These are phyloP conservation scores for Eueremaeus valkanovi DNA, from an alignment of 2,888 invertebrate genomes.

Conservation along the genomic window DNA sequence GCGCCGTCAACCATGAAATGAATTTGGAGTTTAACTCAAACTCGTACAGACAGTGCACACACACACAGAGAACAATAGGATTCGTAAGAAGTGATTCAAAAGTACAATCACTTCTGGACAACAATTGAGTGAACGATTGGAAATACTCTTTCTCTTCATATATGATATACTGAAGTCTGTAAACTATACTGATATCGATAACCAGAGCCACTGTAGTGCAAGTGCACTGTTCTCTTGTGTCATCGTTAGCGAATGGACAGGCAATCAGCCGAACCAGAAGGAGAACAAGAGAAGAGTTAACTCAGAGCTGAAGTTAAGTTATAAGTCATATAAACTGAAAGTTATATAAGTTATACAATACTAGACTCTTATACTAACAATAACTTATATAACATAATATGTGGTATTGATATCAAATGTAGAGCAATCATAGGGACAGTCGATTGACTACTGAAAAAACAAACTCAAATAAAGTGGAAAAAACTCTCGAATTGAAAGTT, in stretches of 20 bases:
- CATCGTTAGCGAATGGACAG: background rate
- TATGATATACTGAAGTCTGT: constrained; percentile 8
- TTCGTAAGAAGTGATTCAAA: background rate
- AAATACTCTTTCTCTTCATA: background rate
- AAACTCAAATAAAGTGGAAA: background rate
- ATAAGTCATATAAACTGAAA: background rate
- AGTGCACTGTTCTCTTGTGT: constrained; percentile 5
- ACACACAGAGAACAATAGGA: constrained; percentile 4
- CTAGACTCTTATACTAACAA: background rate
- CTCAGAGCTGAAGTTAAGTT: background rate
- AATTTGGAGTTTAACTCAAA: constrained; percentile 27
- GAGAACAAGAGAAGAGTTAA: background rate
- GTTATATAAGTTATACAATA: background rate
- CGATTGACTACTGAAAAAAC: background rate
- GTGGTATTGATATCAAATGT: constrained; percentile 1
- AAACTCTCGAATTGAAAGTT: too few species aligned
- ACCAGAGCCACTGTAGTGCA: too few species aligned
- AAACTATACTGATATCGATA: too few species aligned
- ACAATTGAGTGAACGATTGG: constrained; percentile 8
- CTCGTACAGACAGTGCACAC: constrained; percentile 4
- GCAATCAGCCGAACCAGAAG: background rate
- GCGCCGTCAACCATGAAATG: constrained; percentile 27
- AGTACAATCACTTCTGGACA: constrained; percentile 14
- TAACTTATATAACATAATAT: constrained; percentile 6
- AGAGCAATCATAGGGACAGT: background rate